phyloP scores from a whole-genome alignment of 2,888 invertebrate species.

The Ectobius pallidus region DNA sequence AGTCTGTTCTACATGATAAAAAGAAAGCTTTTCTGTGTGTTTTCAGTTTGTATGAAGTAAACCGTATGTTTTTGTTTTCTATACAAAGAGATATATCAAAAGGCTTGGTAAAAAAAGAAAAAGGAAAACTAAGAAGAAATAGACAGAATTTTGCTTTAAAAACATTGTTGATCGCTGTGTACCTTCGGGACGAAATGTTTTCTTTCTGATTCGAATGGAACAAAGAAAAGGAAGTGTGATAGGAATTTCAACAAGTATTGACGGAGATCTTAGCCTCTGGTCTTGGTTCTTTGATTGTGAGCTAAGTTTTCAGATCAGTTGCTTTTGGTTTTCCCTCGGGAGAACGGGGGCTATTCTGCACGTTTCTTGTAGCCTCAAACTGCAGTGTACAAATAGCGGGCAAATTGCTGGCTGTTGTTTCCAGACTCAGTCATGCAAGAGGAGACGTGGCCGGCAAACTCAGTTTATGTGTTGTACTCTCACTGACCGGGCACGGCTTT shows the following conservation, averaged over 20 bases:
- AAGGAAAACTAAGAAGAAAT: background rate
- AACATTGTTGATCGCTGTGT: slow-evolving; percentile 1
- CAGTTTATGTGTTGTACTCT: background rate
- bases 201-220: slow-evolving; percentile 7
- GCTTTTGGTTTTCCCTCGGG: background rate
- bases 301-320: slow-evolving; percentile 14
- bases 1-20: too few species aligned
- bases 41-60: too few species aligned
- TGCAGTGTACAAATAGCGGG: slow-evolving; percentile 40
- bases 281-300: slow-evolving; percentile 12
- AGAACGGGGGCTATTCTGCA: background rate
- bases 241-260: slow-evolving; percentile 8
- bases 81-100: too few species aligned
- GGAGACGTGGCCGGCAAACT: background rate
- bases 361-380: slow-evolving; percentile 4
- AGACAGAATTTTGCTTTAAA: background rate
- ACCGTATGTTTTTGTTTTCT: too few species aligned
- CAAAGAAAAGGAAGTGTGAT: background rate
- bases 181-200: slow-evolving; percentile 12
- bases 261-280: background rate
- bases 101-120: too few species aligned
- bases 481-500: slow-evolving; percentile 22
- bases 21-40: too few species aligned
- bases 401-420: slow-evolving; percentile 39
- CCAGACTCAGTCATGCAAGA: slow-evolving; percentile 33